Evolutionary conservation across 2,797 vertebrate genomes (phyloP), one percentile per base, ranked within the genome.

Genomic region (Agapornis canus): DNA sequence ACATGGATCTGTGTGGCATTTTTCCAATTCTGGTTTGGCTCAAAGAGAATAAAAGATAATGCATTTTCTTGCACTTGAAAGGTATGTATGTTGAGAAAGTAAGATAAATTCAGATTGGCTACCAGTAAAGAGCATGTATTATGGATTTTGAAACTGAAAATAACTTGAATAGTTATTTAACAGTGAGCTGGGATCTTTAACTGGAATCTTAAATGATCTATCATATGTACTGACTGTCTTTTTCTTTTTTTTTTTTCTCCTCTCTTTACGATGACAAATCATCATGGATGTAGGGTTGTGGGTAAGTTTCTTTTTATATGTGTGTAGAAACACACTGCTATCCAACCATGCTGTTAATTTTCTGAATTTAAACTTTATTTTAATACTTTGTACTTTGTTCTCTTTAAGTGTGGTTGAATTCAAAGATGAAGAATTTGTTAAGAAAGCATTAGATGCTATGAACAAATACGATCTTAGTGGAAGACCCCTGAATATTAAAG

Each of bases 351-450:
- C 15, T 89, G 22, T 73, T 86, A 37, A n/a, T 52, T 73, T 76
- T 76, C 48, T 45, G 11, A 8, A 57, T 59, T 69, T 59, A 65
- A 70, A 71, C 82, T 94, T 76, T 90, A 64, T 75, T 96, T 97
- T 97, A 97, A 96, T 77, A 60, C 94, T 94, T 68, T 37, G 49
- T 96, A 27, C 90, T 88, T 96, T 97, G 81, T 92, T 95, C 64
- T 92, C 68, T 60, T 92, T 72, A 97, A 99, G 99, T 97, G 99
- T 99, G 97, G 99, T 99, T 95, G 99, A 99, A 98, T 99, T 99
- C 97, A 99, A 99, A 98, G 99, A 99, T 97, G 99, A 99, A 97
- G 99, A 99, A 96, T 99, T 99, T 98, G 99, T 99, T 93, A 99
- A 98, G 97, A 99, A 99, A 96, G 99, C 99, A 0, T 97, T 99